phyloP scores from a whole-genome alignment of 2,888 invertebrate genomes.

The Helicoverpa assulta region DNA sequence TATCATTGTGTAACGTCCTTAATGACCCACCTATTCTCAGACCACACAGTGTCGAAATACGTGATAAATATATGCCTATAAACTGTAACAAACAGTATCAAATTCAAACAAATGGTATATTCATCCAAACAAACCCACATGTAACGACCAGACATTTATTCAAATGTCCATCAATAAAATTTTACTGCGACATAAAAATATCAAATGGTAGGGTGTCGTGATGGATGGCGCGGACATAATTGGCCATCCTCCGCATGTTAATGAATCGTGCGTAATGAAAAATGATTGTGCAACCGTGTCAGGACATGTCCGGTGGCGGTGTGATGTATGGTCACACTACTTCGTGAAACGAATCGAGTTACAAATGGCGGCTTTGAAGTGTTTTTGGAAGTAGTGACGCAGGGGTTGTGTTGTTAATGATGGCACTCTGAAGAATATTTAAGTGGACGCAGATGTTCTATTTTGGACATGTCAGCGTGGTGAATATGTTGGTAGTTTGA shows the following conservation, averaged over 20 bases:
- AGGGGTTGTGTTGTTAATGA: slow-evolving; percentile 38
- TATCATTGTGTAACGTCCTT: neutral
- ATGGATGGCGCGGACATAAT: slow-evolving; percentile 87
- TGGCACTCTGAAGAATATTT: slow-evolving; percentile 24
- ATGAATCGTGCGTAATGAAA: slow-evolving; percentile 89
- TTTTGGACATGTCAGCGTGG: slow-evolving; percentile 6
- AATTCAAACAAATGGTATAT: slow-evolving; percentile 48
- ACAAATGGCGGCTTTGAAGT: slow-evolving; percentile 72
- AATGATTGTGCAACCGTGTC: slow-evolving; percentile 81
- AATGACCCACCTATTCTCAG: neutral
- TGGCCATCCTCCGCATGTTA: slow-evolving; percentile 85
- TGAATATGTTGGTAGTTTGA: no score
- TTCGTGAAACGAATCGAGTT: slow-evolving; percentile 73
- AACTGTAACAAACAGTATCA: slow-evolving; percentile 34
- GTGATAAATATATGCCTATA: slow-evolving; percentile 7
- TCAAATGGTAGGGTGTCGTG: slow-evolving; percentile 83
- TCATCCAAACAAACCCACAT: slow-evolving; percentile 41
- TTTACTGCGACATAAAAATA: slow-evolving; percentile 76
- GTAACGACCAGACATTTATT: slow-evolving; percentile 52
- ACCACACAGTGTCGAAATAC: slow-evolving; percentile 4
- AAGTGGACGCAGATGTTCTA: slow-evolving; percentile 37
- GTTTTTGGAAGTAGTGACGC: slow-evolving; percentile 45
- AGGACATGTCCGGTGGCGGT: slow-evolving; percentile 68
- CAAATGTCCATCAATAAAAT: slow-evolving; percentile 64
- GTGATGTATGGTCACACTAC: slow-evolving; percentile 79